Base-by-base conservation (phyloP, 2,113 vertebrate genomes). In the Anarhynchus alexandrinus region DNA sequence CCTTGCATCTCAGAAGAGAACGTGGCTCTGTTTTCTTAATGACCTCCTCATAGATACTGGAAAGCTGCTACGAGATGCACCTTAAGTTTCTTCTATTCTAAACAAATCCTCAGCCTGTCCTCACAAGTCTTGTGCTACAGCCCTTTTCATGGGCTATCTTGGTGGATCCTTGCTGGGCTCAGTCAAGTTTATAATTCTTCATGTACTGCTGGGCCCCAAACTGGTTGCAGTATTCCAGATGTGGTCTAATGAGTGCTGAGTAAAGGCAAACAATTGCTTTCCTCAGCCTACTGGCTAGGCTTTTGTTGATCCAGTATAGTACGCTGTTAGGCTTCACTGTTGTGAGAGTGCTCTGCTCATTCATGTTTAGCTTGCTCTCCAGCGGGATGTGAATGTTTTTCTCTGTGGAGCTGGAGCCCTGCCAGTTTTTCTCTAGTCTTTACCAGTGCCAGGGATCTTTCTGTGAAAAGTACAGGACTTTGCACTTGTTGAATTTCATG, bases 171-270 rank as follows among this genome's bases (percentile, higher is more conserved):
- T 82, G 67, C 40, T 57, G 36, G 11, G 1, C 15, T 87, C 1
- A 3, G 45, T 61, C 23, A 40, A 80, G 71, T 78, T 87, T 18
- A 27, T 74, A 0, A 57, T 54, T 70, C 78, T 87, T 54, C 16
- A 8, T 22, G 14, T 58, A 9, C 13, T 85, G 38, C 47, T 82
- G 51, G 34, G 36, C 45, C 34, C 30, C 40, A 79, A 13, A 30
- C 1, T 0, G 42, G 0, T 65, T 2, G 0, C 12, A 19, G 3
- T 34, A 16, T 82, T 88, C n/a, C 57, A 82, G 30, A 20, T 92
- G 70, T 76, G 47, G 16, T 58, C 38, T 77, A 8, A 32, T 15
- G 21, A 77, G 16, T 64, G 54, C 36, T 10, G 14, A 72, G 42
- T 57, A 57, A 67, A 66, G 47, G 45, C 18, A 42, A 71, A 57